Evolutionary conservation across 2,797 vertebrate genomes (phyloP).

Genomic region (Falco berigora): DNA sequence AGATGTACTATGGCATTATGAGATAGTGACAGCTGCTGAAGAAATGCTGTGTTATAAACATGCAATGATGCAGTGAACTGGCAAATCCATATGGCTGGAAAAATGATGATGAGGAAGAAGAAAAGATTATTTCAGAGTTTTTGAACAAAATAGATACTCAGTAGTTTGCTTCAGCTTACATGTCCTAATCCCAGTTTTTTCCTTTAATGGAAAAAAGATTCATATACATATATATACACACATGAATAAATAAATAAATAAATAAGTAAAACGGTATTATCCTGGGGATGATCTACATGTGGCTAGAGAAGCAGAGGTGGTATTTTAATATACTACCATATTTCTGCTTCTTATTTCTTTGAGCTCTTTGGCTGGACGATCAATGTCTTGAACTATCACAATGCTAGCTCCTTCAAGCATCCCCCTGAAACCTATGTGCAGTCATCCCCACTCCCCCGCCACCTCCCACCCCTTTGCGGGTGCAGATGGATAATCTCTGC

Average conservation of each 20-base stretch:
- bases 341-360: background rate
- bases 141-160: constrained; percentile 35
- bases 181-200: background rate
- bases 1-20: constrained; percentile 55
- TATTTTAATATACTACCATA: background rate
- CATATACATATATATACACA: background rate
- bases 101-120: constrained; percentile 35
- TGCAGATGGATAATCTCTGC: background rate
- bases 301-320: background rate
- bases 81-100: constrained; percentile 69
- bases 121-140: constrained; percentile 47
- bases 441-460: too few relatives aligned
- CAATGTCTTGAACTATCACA: background rate
- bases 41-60: constrained; percentile 67
- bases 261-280: background rate
- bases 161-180: background rate
- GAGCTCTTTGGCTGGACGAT: background rate
- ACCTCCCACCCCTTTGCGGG: background rate
- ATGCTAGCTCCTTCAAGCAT: background rate
- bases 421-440: background rate
- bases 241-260: background rate
- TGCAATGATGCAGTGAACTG: constrained; percentile 69
- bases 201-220: background rate
- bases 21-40: constrained; percentile 71
- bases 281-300: background rate